Percentiles rank a stretch among this genome's conserved stretches.
phyloP scores from a whole-genome alignment of 2,888 invertebrate genomes.

The Leptopilina syphax region DNA sequence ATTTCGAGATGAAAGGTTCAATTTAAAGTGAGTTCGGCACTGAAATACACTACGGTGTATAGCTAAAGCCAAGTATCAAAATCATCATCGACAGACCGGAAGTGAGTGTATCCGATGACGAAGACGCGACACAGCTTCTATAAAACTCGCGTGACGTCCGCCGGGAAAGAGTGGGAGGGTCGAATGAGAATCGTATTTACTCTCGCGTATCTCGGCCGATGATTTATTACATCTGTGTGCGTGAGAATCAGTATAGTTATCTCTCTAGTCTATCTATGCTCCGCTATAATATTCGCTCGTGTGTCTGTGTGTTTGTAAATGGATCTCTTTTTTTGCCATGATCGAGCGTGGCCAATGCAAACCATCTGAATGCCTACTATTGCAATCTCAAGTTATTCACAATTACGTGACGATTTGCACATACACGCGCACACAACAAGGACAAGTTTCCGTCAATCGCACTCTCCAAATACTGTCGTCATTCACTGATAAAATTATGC shows the following conservation, averaged over 20 bases:
- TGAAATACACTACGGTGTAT: background rate
- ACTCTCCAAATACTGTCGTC: slow-evolving; percentile 17
- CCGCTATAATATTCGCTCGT: background rate
- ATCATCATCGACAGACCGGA: slow-evolving; percentile 36
- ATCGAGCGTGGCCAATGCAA: slow-evolving; percentile 3
- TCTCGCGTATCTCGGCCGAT: slow-evolving; percentile 37
- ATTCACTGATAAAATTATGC: slow-evolving; percentile 18
- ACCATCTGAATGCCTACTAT: background rate
- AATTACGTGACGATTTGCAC: background rate
- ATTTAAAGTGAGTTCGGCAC: background rate
- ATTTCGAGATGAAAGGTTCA: background rate
- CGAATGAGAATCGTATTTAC: slow-evolving; percentile 39
- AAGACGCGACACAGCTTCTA: slow-evolving; percentile 42
- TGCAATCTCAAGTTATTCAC: background rate
- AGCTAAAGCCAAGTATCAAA: slow-evolving; percentile 3
- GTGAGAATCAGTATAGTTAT: slow-evolving; percentile 18
- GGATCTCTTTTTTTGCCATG: background rate
- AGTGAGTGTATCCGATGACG: slow-evolving; percentile 38
- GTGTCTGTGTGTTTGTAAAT: background rate
- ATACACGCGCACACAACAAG: background rate
- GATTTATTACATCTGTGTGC: slow-evolving; percentile 27
- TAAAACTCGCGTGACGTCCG: slow-evolving; percentile 53
- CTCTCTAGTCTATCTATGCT: slow-evolving; percentile 4
- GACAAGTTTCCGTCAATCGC: slow-evolving; percentile 21
- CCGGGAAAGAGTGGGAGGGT: slow-evolving; percentile 47